phyloP scores from a whole-genome alignment of 2,797 vertebrate species.

The Hemibagrus guttatus region DNA sequence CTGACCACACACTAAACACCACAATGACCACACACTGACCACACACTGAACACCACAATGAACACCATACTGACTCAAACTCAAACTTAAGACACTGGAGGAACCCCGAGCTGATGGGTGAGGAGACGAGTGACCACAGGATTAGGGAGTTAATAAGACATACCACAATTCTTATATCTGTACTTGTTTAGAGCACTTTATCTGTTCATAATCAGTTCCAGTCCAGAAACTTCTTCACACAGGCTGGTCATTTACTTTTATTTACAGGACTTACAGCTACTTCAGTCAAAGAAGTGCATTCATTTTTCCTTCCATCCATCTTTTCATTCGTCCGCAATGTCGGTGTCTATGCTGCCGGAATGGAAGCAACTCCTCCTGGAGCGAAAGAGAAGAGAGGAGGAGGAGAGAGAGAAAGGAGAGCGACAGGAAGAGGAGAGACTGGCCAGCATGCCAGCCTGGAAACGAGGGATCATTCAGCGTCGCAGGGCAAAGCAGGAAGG shows the following conservation, averaged over 20 bases:
- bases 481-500: conserved; percentile 81
- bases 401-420: conserved; percentile 77
- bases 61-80: no score
- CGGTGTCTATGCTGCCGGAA: conserved; percentile 78
- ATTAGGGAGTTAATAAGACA: neutral
- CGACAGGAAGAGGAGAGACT: conserved; percentile 83
- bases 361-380: conserved; percentile 91
- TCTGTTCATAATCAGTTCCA: neutral
- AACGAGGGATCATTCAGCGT: conserved; percentile 85
- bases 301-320: conserved; percentile 7
- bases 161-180: neutral
- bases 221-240: neutral
- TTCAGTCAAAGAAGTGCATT: neutral
- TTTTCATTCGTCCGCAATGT: conserved; percentile 63
- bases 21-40: no score
- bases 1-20: no score
- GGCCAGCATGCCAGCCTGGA: conserved; percentile 89
- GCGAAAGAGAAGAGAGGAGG: conserved; percentile 84
- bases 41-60: no score
- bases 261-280: neutral
- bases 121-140: neutral
- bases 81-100: neutral
- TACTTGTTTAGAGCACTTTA: neutral
- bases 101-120: neutral
- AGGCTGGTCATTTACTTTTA: neutral